Conservation (phyloP, 2,797 vertebrate genomes). For the Lophius americanus region DNA sequence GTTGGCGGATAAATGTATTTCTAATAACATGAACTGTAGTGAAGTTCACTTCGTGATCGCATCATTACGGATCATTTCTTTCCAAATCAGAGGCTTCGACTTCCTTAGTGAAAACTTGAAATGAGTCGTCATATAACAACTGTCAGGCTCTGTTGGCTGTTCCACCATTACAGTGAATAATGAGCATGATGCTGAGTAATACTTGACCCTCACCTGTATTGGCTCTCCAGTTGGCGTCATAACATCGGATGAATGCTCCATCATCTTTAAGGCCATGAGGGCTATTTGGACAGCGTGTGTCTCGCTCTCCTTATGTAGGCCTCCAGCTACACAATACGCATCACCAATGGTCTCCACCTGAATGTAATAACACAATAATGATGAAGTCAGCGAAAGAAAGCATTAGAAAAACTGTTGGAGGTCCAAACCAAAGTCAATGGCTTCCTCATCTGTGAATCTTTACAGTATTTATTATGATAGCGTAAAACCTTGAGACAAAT, state of each 20-base stretch:
- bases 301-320: constrained; percentile 93
- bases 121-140: neutral
- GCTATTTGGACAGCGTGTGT: constrained; percentile 95
- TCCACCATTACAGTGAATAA: constrained; percentile 24
- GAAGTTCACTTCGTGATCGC: too few species aligned
- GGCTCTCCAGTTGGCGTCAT: constrained; percentile 94
- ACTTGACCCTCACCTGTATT: constrained; percentile 87
- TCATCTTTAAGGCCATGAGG: constrained; percentile 98
- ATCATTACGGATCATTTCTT: too few species aligned
- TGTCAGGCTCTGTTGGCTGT: neutral
- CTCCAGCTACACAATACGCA: constrained; percentile 97
- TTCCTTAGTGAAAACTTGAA: neutral
- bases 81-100: too few species aligned
- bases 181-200: constrained; percentile 3
- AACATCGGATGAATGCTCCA: constrained; percentile 95
- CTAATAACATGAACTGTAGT: too few species aligned
- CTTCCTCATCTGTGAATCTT: constrained; percentile 5
- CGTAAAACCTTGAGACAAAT: constrained; percentile 16
- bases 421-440: constrained; percentile 1
- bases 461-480: neutral
- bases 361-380: constrained; percentile 30
- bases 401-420: neutral
- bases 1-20: too few species aligned
- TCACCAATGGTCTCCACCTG: constrained; percentile 99
- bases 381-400: constrained; percentile 3